phyloP scores from a whole-genome alignment of 2,888 invertebrate species.

The Neoascia interrupta region DNA sequence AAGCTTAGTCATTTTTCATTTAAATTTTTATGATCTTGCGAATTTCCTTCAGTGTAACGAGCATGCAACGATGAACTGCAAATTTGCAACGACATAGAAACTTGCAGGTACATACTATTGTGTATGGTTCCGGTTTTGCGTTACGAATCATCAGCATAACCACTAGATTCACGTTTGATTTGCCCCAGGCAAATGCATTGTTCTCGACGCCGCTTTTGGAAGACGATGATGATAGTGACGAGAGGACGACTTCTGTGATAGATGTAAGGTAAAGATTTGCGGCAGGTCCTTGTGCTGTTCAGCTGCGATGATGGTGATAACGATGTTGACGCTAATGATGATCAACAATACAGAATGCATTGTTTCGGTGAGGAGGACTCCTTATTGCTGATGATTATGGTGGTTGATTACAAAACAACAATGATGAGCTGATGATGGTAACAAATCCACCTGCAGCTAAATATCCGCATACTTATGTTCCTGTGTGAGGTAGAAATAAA shows the following conservation, averaged over 20 bases:
- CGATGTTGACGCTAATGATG: constrained; percentile 28
- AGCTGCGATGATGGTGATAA: constrained; percentile 45
- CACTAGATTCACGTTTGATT: constrained; percentile 65
- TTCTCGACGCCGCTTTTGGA: constrained; percentile 63
- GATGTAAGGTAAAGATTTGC: constrained; percentile 67
- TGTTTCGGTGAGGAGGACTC: constrained; percentile 54
- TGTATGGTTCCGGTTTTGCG: constrained; percentile 49
- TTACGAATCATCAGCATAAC: constrained; percentile 55
- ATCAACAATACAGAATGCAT: constrained; percentile 63
- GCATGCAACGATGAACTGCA: constrained; percentile 29
- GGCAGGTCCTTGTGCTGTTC: constrained; percentile 59
- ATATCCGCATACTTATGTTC: constrained; percentile 49
- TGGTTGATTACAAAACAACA: constrained; percentile 65
- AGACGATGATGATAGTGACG: constrained; percentile 66
- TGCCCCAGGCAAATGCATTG: constrained; percentile 62
- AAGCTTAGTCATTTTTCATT: no score
- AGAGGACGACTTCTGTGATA: constrained; percentile 67
- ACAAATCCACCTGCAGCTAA: constrained; percentile 63
- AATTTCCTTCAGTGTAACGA: constrained; percentile 42
- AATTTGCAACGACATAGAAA: constrained; percentile 49
- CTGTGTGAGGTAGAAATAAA: constrained; percentile 16
- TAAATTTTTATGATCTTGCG: no score
- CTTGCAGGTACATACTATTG: constrained; percentile 48
- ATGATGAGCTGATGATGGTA: constrained; percentile 64
- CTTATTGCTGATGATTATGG: constrained; percentile 63